Evolutionary conservation across 1,140 invertebrate genomes (phyloP), one percentile per base, ranked within the genome.

Genomic region (Lordiphosa stackelbergi): DNA sequence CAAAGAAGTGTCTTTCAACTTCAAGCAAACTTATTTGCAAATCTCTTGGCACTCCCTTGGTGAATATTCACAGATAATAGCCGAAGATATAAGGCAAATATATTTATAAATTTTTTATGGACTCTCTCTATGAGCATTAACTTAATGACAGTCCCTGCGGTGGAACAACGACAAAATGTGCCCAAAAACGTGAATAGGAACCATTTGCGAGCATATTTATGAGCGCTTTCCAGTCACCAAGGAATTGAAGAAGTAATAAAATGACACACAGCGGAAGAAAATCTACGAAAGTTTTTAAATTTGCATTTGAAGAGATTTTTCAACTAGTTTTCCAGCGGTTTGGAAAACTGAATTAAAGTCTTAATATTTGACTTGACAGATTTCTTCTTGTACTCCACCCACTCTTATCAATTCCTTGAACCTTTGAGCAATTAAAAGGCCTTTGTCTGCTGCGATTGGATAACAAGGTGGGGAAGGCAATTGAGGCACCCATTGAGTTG

Each of bases 361-460:
- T 5, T 6, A 24, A 24, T 4, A 24, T 24, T 24, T 24, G 4
- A 19, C 19, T 19, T 19, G 19, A 3, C 19, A 19, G 22, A 4
- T 24, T 41, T 56, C 34, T 24, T 16, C 16, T 16, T 16, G 16
- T 16, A 16, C 16, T 16, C 16, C 16, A 16, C 16, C 16, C 16
- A 16, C 16, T 16, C 16, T 35, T 45, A 22, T 53, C 54, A 72
- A 53, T 55, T 64, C 54, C 37, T 53, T 51, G 36, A 41, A 57
- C 42, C 53, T 38, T 37, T 41, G 31, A 59, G 59, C 61, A 81
- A 79, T 81, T 71, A 68, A 53, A 46, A 42, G 35, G 53, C 47
- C 63, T 69, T 68, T 73, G 69, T 63, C 52, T 59, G 5, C 52
- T 59, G 5, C 49, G 48, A 52, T 62, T 57, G 53, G 68, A 37